Evolutionary conservation across 1,140 invertebrate species (phyloP), one percentile per base, ranked within the genome.

Genomic region (Brachionus koreanus): DNA sequence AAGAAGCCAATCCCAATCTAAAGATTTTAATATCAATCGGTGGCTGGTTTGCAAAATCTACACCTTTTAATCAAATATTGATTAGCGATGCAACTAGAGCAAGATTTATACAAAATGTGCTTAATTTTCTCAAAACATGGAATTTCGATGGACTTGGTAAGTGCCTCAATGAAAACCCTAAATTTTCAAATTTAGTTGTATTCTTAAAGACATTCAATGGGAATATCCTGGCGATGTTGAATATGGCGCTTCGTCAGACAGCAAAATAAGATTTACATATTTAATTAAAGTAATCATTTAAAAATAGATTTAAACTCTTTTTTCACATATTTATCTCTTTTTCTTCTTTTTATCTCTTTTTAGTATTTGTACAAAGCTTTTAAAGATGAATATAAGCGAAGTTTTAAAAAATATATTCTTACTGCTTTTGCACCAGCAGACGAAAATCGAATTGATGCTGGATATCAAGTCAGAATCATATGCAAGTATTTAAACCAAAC

Each of bases 171-270:
- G 43, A 16, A 23, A 37, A 29, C 0, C 4, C 1, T 10, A 42
- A 37, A 33, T 37, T 72, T 42, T 9, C 16, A 13, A 39, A 35
- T 9, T 74, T 42, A 9, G 10, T 19, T 65, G 13, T 35, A 5
- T 16, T 49, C 5, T 29, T 52, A 9, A 61, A 79, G 96, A 98
- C 88, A 89, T 98, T 83, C 95, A 97, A 86, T 98, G 95, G 95
- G 95, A 97, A 86, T 98, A 98, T 89, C 96, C 96, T 0, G 93
- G 93, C 0, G 92, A 93, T 86, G 89, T 95, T 49, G 95, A 97
- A 86, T 96, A 95, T 82, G 95, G 65, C n/a, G 82, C 82, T 5
- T 23, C 43, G 12, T 16, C 43, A 39, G 63, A 69, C 16, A 52
- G 42, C 63, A 79, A 61, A 43, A 49, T 61, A 37, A 57, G 37